phyloP scores from a whole-genome alignment of 2,888 invertebrate species.

The Luperina testacea region DNA sequence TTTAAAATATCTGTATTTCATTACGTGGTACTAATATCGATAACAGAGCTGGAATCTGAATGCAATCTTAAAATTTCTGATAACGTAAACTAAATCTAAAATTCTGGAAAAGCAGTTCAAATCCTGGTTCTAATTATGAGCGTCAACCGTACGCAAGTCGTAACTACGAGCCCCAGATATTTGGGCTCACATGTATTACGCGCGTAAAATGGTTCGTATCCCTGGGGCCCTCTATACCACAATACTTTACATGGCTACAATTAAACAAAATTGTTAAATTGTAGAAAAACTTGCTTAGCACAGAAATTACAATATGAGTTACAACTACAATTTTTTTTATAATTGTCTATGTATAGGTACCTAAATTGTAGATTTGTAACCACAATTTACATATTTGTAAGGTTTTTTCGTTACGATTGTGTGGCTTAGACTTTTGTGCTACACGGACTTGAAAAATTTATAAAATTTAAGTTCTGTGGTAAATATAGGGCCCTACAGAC shows the following conservation, averaged over 20 bases:
- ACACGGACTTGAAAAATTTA: too few relatives aligned
- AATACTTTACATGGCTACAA: neutral
- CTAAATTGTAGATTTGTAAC: too few relatives aligned
- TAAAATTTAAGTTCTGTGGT: too few relatives aligned
- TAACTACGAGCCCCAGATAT: neutral
- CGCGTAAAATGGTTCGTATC: neutral
- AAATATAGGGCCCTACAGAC: too few relatives aligned
- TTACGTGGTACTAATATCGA: neutral
- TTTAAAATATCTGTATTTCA: neutral
- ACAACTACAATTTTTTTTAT: too few relatives aligned
- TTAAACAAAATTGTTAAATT: neutral
- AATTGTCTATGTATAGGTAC: too few relatives aligned
- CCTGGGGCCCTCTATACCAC: neutral
- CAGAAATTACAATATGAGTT: neutral
- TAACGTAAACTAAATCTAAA: too few relatives aligned
- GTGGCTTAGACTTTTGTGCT: neutral
- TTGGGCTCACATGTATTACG: neutral
- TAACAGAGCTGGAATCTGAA: neutral
- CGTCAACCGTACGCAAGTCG: neutral
- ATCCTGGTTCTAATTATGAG: neutral
- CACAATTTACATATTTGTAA: neutral
- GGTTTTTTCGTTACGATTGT: neutral
- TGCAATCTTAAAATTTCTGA: neutral
- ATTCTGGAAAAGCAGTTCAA: neutral
- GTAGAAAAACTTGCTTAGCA: neutral